These are phyloP conservation scores for Brachionus manjavacas DNA, from an alignment of 1,140 invertebrate species.

Conservation along the genomic window DNA sequence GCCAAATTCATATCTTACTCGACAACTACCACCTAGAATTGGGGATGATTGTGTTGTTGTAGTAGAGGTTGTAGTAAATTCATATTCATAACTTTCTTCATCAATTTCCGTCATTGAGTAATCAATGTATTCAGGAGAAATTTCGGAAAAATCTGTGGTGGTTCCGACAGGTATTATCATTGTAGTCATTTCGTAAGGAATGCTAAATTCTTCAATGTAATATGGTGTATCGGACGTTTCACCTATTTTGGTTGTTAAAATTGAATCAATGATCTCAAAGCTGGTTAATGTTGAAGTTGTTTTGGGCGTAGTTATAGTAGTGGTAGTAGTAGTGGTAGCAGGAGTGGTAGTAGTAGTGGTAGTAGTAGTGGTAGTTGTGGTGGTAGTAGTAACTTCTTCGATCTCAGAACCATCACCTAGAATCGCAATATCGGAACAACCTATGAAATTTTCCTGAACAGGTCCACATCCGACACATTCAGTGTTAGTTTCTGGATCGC, in stretches of 20 bases:
- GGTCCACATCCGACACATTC: slow-evolving; percentile 46
- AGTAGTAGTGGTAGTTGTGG: background rate
- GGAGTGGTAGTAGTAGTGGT: background rate
- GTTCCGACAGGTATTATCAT: background rate
- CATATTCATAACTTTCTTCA: background rate
- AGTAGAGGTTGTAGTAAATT: slow-evolving; percentile 1
- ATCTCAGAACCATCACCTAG: background rate
- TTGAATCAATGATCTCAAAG: background rate
- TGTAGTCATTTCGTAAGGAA: background rate
- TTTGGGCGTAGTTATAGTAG: background rate
- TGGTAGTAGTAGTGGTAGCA: background rate
- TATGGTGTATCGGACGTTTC: background rate
- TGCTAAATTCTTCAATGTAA: background rate
- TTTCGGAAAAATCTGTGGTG: background rate
- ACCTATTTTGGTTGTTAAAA: background rate
- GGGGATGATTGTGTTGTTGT: background rate
- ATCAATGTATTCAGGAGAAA: background rate
- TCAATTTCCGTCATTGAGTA: background rate
- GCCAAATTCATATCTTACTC: background rate
- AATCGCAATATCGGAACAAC: slow-evolving; percentile 48
- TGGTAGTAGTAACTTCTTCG: background rate
- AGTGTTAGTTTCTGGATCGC: slow-evolving; percentile 40
- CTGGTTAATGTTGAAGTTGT: background rate
- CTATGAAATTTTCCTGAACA: slow-evolving; percentile 48
- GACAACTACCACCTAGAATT: background rate